phyloP scores from a whole-genome alignment of 2,113 vertebrate genomes.

The Steatornis caripensis region DNA sequence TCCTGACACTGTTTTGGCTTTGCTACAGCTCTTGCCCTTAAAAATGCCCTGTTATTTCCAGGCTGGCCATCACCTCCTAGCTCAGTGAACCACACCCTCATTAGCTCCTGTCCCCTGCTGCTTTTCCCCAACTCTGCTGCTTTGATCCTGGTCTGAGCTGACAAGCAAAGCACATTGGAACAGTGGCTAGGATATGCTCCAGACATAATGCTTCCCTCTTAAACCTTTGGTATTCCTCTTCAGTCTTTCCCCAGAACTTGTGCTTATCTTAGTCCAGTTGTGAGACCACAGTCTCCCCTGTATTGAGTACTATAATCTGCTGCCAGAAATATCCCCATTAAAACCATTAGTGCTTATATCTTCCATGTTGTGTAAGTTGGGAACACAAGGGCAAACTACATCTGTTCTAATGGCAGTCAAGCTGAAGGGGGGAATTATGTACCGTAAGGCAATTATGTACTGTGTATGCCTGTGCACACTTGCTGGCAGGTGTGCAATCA shows the following conservation, averaged over 20 bases:
- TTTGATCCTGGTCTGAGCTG: background rate
- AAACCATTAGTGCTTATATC: background rate
- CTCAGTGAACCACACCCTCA: background rate
- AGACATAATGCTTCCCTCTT: background rate
- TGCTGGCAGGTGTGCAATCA: background rate
- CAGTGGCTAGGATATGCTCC: background rate
- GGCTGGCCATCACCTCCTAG: background rate
- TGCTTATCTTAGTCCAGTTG: background rate
- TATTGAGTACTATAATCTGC: background rate
- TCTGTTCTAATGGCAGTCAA: background rate
- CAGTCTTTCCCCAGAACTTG: background rate
- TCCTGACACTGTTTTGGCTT: background rate
- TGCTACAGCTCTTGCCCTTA: background rate
- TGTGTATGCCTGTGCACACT: rapidly evolving
- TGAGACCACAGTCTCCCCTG: background rate
- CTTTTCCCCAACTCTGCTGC: background rate
- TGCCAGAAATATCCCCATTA: background rate
- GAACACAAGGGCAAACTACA: background rate
- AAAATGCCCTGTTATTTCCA: background rate
- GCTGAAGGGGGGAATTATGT: background rate
- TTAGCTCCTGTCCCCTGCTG: background rate
- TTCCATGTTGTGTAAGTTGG: background rate
- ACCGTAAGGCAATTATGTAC: rapidly evolving
- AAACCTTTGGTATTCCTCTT: background rate
- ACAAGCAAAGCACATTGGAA: background rate